Conservation (phyloP, 37 sponge, comb jelly and placozoan species). For the Oscarella lobularis region DNA sequence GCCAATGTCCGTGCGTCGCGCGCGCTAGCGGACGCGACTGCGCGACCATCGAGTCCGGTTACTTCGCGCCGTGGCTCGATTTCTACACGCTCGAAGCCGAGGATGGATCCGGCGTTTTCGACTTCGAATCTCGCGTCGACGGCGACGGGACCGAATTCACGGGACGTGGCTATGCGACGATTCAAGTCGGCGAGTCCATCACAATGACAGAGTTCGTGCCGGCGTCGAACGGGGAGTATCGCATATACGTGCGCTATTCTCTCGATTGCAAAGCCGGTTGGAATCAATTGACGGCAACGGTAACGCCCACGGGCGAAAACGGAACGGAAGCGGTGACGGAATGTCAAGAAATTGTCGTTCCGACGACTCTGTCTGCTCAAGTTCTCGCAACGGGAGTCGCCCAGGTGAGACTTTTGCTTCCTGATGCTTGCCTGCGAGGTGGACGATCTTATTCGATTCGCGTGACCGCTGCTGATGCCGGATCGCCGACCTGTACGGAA, state of each 20-base stretch:
- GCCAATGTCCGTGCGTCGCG: constrained; percentile 25
- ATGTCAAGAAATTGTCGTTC: background rate
- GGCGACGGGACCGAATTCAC: background rate
- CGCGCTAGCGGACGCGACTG: background rate
- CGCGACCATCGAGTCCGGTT: background rate
- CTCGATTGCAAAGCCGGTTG: background rate
- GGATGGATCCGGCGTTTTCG: background rate
- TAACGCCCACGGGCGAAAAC: background rate
- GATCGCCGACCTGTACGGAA: constrained; percentile 13
- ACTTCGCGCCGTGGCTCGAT: background rate
- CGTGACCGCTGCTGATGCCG: constrained; percentile 16
- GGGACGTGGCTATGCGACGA: background rate
- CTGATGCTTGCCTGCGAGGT: constrained; percentile 31
- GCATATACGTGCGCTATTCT: background rate
- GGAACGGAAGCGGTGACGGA: background rate
- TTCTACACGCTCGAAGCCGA: background rate
- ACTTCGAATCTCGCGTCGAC: background rate
- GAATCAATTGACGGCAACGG: background rate
- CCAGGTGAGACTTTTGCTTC: background rate
- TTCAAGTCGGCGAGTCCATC: background rate
- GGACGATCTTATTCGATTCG: constrained; percentile 36
- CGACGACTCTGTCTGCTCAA: background rate
- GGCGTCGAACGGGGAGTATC: background rate
- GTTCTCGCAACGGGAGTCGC: background rate
- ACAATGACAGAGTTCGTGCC: background rate